Base-by-base conservation (phyloP, 2,888 invertebrate species). In the Dimorphilus gyrociliatus region DNA sequence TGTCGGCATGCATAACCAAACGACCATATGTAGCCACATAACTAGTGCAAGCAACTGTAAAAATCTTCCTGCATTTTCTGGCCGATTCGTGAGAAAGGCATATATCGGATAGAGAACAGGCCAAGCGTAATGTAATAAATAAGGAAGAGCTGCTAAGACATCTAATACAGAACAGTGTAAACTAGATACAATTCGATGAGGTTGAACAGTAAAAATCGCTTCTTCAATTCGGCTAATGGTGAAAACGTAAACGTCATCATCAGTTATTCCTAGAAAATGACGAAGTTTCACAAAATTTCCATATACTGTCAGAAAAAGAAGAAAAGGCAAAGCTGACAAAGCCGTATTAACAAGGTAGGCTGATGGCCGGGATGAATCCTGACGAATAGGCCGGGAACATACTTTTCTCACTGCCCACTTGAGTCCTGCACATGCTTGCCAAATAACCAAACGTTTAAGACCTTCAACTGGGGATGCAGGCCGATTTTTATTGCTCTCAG, bases 1-100 rank as follows among this genome's bases (percentile, higher is more conserved):
- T n/a, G 44, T 41, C 13, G 44, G 44, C 7, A 44, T 29, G 23
- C 38, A 19, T 28, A 33, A 35, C 44, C 44, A 44, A 29, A 44
- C 27, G 30, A 34, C 25, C 32, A 35, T 43, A 13, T 33, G 32
- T 3, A 30, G 25, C 44, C 44, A 44, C 39, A 41, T 33, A 15
- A 32, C 27, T 21, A 27, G 29, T n/a, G 41, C 42, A n/a, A 44
- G 32, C 19, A 44, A 30, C 36, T 37, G 33, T 30, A 36, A 44
- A 34, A 44, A 44, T 12, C 19, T 16, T 10, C 32, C 8, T 10
- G 42, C 29, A 19, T 32, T 23, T 7, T 40, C 35, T 13, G 25
- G 8, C 7, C 28, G 27, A 1, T 38, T 36, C 7, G 15, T 19
- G 2, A 21, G 18, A 19, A 25, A 23, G 4, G 41, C 32, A 30